These are phyloP conservation scores for Dolichallabes microphthalmus DNA, from an alignment of 2,113 vertebrate species.

Conservation along the genomic window DNA sequence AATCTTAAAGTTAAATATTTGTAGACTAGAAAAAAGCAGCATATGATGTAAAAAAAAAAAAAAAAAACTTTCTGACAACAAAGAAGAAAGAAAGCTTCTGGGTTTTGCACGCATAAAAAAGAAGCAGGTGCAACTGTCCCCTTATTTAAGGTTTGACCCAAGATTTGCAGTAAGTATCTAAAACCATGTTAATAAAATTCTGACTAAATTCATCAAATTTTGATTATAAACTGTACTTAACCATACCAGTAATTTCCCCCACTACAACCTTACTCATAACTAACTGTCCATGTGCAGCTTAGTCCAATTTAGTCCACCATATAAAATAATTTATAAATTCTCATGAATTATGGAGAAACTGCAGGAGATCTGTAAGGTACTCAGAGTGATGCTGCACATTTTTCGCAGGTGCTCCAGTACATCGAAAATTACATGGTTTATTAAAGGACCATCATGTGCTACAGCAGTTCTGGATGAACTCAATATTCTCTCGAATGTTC, in stretches of 20 bases:
- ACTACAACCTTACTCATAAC: background rate
- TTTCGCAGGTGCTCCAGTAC: background rate
- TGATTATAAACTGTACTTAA: background rate
- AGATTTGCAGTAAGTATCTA: background rate
- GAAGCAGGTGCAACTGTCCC: too few species aligned
- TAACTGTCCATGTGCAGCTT: background rate
- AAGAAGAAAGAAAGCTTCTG: too few species aligned
- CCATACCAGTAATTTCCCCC: background rate
- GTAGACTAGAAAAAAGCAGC: too few species aligned
- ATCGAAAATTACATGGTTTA: conserved; percentile 8
- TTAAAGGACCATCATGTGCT: background rate
- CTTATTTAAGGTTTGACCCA: too few species aligned
- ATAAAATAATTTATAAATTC: background rate
- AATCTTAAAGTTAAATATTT: background rate
- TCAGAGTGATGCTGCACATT: background rate
- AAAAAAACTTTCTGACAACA: background rate
- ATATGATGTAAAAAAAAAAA: background rate
- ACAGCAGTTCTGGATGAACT: background rate
- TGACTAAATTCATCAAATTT: background rate
- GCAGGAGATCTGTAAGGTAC: background rate
- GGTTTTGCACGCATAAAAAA: too few species aligned
- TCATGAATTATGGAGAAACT: conserved; percentile 9
- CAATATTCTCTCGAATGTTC: background rate
- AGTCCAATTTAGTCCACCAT: background rate
- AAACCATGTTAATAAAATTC: background rate